These are phyloP conservation scores for Chorisops tibialis DNA, from an alignment of 2,888 invertebrate genomes.

Conservation along the genomic window DNA sequence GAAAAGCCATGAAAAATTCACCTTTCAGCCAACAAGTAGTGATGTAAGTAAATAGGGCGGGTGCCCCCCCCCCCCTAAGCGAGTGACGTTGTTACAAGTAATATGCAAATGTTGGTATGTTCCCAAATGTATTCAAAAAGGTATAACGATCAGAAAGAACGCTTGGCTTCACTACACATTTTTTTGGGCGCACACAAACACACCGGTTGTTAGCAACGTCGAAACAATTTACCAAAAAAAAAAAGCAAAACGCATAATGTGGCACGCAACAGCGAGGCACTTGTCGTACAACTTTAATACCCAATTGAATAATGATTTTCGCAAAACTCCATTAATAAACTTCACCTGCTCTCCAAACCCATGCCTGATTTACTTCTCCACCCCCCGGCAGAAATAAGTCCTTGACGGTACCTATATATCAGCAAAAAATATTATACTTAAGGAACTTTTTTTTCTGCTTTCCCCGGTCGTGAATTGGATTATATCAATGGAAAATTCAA, in stretches of 20 bases:
- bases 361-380: too few species aligned
- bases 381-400: too few species aligned
- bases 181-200: not conserved
- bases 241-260: constrained; percentile 3
- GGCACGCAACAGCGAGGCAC: constrained; percentile 10
- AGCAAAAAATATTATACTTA: too few species aligned
- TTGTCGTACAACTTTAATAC: not conserved
- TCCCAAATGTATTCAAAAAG: not conserved
- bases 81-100: not conserved
- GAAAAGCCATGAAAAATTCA: too few species aligned
- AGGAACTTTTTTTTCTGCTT: too few species aligned
- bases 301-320: constrained; percentile 11
- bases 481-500: too few species aligned
- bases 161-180: not conserved
- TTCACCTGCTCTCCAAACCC: not conserved
- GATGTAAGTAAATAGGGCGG: not conserved
- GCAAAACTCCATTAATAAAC: constrained; percentile 11
- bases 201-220: constrained; percentile 6
- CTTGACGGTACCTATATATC: too few species aligned
- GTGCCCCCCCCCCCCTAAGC: too few species aligned
- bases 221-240: not conserved
- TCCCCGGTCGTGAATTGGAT: too few species aligned
- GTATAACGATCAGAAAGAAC: not conserved
- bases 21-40: too few species aligned
- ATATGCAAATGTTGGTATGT: constrained; percentile 5